Percentiles rank a stretch among this genome's conserved stretches.
These are phyloP conservation scores for Pandemis heparana DNA, from an alignment of 2,888 invertebrate genomes.

Conservation along the genomic window DNA sequence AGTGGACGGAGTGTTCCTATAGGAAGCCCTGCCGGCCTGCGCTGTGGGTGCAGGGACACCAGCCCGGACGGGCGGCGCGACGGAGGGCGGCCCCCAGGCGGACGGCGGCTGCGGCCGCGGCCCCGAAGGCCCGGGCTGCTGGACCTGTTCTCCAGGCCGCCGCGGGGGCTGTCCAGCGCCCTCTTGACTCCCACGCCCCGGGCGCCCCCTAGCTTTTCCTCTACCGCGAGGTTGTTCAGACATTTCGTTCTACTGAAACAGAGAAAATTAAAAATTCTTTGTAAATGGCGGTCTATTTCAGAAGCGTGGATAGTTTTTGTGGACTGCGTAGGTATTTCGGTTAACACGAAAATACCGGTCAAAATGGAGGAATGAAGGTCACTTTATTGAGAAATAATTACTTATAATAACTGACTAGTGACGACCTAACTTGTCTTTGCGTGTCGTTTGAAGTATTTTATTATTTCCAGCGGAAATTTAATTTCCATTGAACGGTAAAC, in stretches of 20 bases:
- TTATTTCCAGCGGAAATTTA: too few species aligned
- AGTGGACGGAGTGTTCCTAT: slow-evolving; percentile 63
- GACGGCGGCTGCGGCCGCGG: slow-evolving; percentile 74
- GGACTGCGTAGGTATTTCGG: not conserved
- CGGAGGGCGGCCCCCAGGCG: slow-evolving; percentile 73
- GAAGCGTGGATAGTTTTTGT: not conserved
- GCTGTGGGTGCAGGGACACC: slow-evolving; percentile 64
- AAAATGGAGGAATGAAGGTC: not conserved
- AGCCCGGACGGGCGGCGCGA: slow-evolving; percentile 67
- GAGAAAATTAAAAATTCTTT: not conserved
- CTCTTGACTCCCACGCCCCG: slow-evolving; percentile 61
- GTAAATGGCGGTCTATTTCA: not conserved
- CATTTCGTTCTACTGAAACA: slow-evolving; percentile 52
- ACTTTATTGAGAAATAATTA: not conserved
- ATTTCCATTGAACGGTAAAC: too few species aligned
- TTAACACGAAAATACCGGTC: not conserved
- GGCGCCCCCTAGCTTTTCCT: slow-evolving; percentile 67
- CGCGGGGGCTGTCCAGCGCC: slow-evolving; percentile 54
- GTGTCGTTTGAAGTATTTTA: too few species aligned
- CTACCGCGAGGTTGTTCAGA: slow-evolving; percentile 63
- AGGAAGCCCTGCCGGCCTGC: slow-evolving; percentile 68
- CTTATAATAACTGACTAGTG: too few species aligned
- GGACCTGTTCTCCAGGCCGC: slow-evolving; percentile 53
- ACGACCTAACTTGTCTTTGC: too few species aligned
- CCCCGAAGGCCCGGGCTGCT: slow-evolving; percentile 51